A percentile compares a stretch with the other conserved stretches of the same genome.
These are phyloP conservation scores for Trinectes maculatus DNA, from an alignment of 2,113 vertebrate genomes.

Conservation along the genomic window DNA sequence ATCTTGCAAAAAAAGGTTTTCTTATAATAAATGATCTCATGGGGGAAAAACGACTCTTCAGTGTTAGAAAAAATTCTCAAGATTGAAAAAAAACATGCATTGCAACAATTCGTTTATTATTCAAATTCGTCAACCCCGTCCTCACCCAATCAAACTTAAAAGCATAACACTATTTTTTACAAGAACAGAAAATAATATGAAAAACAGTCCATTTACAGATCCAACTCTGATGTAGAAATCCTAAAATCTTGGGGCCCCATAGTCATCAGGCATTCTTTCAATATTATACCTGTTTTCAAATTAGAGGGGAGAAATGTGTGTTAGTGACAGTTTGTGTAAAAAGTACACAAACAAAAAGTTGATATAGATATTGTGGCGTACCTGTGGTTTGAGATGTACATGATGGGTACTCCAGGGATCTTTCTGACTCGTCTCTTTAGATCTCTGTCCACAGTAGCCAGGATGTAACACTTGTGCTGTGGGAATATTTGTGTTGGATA, in stretches of 20 bases:
- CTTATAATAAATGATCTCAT: not conserved
- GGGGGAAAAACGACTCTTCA: not conserved
- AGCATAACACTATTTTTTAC: not conserved
- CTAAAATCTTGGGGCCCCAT: constrained; percentile 94
- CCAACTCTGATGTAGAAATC: not conserved
- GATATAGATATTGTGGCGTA: constrained; percentile 55
- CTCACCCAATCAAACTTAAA: constrained; percentile 14
- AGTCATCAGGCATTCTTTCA: constrained; percentile 98
- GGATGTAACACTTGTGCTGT: constrained; percentile 98
- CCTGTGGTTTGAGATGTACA: constrained; percentile 99
- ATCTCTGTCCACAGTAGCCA: constrained; percentile 97
- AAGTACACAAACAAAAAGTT: not conserved
- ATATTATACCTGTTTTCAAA: constrained; percentile 90
- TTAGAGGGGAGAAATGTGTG: not conserved
- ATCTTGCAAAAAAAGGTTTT: no score
- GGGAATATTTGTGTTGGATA: constrained; percentile 47
- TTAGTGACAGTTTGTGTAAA: not conserved
- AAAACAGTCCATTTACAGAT: constrained; percentile 57
- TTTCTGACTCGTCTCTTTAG: constrained; percentile 95
- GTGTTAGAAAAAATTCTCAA: not conserved
- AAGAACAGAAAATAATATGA: constrained; percentile 30
- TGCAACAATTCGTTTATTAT: constrained; percentile 50
- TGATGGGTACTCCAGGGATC: constrained; percentile 98
- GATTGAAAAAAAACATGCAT: not conserved
- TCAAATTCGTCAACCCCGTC: not conserved